Base-by-base conservation (phyloP, 2,113 vertebrate genomes). In the Naja naja region DNA sequence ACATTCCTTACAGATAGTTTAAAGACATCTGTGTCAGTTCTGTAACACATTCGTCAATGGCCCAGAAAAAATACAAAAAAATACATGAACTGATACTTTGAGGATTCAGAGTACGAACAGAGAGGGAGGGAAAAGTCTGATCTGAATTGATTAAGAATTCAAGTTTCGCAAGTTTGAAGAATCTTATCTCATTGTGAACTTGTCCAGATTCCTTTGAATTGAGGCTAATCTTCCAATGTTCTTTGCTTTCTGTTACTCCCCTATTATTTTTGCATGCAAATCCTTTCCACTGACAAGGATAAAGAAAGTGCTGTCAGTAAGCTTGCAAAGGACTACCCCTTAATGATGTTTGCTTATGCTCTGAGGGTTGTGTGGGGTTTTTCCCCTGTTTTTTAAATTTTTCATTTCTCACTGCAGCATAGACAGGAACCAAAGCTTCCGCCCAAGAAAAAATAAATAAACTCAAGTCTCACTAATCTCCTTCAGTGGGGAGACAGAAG, bases 31-130 rank as follows among this genome's bases (percentile, higher is more conserved):
- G 96, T 30, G 1, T 64, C 60, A n/a, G 11, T 64, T 7, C 34
- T 94, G 95, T 94, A 92, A 94, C 95, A 95, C 94, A 95, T 96
- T 94, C 94, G 93, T 94, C 95, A 95, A 95, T 94, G 93, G 93
- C 95, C 96, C 94, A 94, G 92, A 94, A 96, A 96, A 96, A 95
- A 93, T 94, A 10, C 16, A 92, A 92, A 93, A 85, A 55, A 90
- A 56, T 39, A 27, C 93, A 91, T 96, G 93, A 91, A 91, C 23
- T 86, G 93, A 96, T 96, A 94, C 92, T 95, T 96, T 93, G 95
- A 93, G 94, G 94, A 90, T 97, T 94, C 55, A 87, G 30, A 85
- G 30, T 43, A 81, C 6, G 60, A n/a, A 18, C 22, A 56, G 81
- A 86, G 47, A 52, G 14, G 30, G 49, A 52, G 16, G 87, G 30